Base-by-base conservation (phyloP, 2,113 vertebrate genomes). In the Thunnus maccoyii region DNA sequence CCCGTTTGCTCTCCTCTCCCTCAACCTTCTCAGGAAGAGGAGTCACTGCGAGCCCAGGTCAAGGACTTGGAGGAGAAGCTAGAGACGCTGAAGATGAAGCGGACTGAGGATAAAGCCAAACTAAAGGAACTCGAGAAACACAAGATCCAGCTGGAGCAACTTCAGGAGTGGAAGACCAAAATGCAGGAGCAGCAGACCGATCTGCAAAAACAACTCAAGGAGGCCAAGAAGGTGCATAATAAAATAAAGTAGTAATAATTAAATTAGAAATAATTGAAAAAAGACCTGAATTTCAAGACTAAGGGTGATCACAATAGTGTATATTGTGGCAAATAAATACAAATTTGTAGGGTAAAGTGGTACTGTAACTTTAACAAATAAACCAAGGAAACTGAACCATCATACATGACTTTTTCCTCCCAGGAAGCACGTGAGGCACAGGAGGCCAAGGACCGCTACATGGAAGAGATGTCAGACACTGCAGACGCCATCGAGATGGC, bases 381-480 rank as follows among this genome's bases (percentile, higher is more conserved):
- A 36, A 36, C 32, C 7, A 7, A 5, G 32, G 32, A 36, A 36
- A 36, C 32, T 22, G 22, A 22, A 22, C 22, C 22, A 22, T 22
- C 22, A 22, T 22, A 22, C 22, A 22, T 22, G 22, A 32, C 20
- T 2, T 66, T 44, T 1, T 36, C 12, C 20, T 4, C 8, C 5
- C 77, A 94, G 93, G 92, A 93, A 41, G 88, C 91, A 12, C 91
- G 91, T n/a, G 98, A 99, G 20, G 97, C 98, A 0, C 89, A 97
- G 76, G 98, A 99, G 78, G 96, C 96, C 5, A 97, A 97, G 88
- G 98, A 99, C 2, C 96, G 91, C 79, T 99, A 99, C 94, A 99
- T 99, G 98, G 98, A 99, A 83, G 98, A 99, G 95, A 99, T 99
- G 98, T 96, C 98, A 0, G 98, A 99, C 90, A 99, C 98, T 0